Evolutionary conservation across 2,113 vertebrate genomes (phyloP).

Genomic region (Sapajus apella): DNA sequence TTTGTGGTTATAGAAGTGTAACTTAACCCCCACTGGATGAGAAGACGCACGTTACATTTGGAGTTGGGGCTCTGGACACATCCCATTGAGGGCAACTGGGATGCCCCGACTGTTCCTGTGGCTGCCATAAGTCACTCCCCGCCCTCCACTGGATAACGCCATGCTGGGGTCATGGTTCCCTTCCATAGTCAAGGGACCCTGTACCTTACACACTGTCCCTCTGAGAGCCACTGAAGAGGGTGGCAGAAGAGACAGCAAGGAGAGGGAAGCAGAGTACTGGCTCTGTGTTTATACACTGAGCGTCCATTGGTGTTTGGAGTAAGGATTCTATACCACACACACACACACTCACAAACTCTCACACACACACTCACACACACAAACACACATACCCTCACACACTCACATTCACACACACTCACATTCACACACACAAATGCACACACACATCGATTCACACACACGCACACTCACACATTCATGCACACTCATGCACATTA

Average conservation of each 20-base stretch:
- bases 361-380: too few species aligned
- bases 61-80: not conserved
- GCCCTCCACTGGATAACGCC: not conserved
- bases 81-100: too few species aligned
- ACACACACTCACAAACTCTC: too few species aligned
- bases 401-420: too few species aligned
- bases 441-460: too few species aligned
- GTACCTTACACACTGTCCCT: not conserved
- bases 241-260: not conserved
- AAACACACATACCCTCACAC: too few species aligned
- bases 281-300: not conserved
- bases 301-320: not conserved
- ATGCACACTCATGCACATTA: too few species aligned
- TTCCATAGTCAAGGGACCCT: fast-evolving
- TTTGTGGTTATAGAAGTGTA: not conserved
- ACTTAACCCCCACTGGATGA: not conserved
- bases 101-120: not conserved
- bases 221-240: not conserved
- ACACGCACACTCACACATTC: too few species aligned
- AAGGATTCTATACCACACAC: not conserved
- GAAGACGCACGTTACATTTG: not conserved
- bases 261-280: not conserved
- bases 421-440: too few species aligned
- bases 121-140: not conserved
- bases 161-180: too few species aligned